Conservation (phyloP, 1,140 invertebrate species). For the Gryon sp. region DNA sequence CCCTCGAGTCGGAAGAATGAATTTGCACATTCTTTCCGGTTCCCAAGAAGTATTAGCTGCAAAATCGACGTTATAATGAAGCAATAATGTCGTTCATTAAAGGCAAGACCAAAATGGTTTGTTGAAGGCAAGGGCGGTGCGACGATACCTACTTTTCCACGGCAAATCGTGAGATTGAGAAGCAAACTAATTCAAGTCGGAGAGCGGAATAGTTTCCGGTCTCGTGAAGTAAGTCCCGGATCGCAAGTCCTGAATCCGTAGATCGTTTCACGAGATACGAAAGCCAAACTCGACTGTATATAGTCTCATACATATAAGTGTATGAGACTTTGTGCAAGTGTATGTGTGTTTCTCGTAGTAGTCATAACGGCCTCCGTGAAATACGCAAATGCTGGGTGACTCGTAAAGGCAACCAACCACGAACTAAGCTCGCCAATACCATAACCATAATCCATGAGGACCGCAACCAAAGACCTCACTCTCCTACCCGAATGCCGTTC, state of each 20-base stretch:
- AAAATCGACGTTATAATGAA: slow-evolving; percentile 18
- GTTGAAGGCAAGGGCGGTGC: slow-evolving; percentile 3
- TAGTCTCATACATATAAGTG: too few species aligned
- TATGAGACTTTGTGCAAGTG: too few species aligned
- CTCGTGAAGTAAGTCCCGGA: slow-evolving; percentile 47
- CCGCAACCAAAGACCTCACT: slow-evolving; percentile 46
- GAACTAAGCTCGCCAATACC: slow-evolving; percentile 70
- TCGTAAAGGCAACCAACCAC: slow-evolving; percentile 72
- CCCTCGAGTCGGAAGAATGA: neutral
- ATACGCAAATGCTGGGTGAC: slow-evolving; percentile 71
- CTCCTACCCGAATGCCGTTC: too few species aligned
- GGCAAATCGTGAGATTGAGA: slow-evolving; percentile 14
- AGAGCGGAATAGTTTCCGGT: slow-evolving; percentile 59
- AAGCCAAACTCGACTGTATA: slow-evolving; percentile 4
- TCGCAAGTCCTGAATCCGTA: slow-evolving; percentile 59
- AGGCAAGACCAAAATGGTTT: slow-evolving; percentile 11
- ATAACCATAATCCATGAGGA: slow-evolving; percentile 66
- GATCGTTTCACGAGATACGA: slow-evolving; percentile 57
- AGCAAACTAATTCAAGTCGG: slow-evolving; percentile 40
- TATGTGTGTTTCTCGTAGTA: slow-evolving; percentile 54
- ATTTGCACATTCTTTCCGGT: neutral
- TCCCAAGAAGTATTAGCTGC: slow-evolving; percentile 1
- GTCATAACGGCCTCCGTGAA: slow-evolving; percentile 71
- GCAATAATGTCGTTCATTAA: slow-evolving; percentile 47
- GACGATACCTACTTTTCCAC: slow-evolving; percentile 19